These are phyloP conservation scores for Drosophila affinis DNA, from an alignment of 2,888 invertebrate genomes.

Conservation along the genomic window DNA sequence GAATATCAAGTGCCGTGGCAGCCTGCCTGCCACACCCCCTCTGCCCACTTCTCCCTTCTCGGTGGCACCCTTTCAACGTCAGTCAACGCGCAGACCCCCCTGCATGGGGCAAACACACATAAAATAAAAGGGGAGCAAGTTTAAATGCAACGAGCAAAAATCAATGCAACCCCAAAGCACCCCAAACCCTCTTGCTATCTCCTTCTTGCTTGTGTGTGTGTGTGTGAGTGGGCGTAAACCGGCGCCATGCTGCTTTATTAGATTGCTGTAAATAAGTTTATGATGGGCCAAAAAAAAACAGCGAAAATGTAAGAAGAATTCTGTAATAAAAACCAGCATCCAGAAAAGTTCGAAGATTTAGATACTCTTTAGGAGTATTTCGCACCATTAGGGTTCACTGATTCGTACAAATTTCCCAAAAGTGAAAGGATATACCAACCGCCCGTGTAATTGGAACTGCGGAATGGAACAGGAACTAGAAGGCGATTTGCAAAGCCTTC, in stretches of 20 bases:
- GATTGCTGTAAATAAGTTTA: constrained; percentile 78
- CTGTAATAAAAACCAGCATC: constrained; percentile 18
- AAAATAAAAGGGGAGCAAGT: constrained; percentile 73
- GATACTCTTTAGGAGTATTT: not conserved
- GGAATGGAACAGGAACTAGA: no score
- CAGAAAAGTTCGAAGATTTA: not conserved
- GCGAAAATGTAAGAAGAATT: constrained; percentile 16
- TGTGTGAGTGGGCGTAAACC: constrained; percentile 61
- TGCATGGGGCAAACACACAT: not conserved
- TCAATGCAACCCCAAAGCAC: constrained; percentile 76
- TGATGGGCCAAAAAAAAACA: constrained; percentile 58
- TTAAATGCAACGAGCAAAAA: constrained; percentile 79
- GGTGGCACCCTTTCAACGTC: not conserved
- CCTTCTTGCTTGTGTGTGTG: constrained; percentile 26
- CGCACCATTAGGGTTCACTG: no score
- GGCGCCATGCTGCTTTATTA: constrained; percentile 73
- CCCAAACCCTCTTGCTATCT: not conserved
- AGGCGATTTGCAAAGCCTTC: no score
- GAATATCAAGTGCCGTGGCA: constrained; percentile 63
- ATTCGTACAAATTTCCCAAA: not conserved
- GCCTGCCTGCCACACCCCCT: not conserved
- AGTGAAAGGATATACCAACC: no score
- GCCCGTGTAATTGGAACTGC: no score
- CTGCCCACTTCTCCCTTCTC: not conserved
- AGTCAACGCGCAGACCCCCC: not conserved